phyloP scores from a whole-genome alignment of 1,140 invertebrate genomes.

The Cecropterus lyciades region DNA sequence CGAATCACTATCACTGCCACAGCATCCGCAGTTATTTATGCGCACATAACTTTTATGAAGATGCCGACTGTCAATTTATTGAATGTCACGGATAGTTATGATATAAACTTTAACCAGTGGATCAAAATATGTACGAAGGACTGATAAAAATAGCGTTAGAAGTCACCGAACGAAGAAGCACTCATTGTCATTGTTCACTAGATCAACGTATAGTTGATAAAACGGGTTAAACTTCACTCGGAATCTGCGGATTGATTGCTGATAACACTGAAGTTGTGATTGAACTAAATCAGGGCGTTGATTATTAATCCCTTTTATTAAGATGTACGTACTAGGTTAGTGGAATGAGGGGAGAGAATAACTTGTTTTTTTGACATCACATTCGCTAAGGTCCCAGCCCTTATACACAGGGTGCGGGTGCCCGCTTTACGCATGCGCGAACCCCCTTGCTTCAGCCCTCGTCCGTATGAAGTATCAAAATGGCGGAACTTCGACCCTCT shows the following conservation, averaged over 20 bases:
- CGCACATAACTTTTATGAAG: constrained; percentile 36
- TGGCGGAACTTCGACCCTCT: constrained; percentile 78
- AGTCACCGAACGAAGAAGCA: constrained; percentile 57
- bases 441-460: constrained; percentile 72
- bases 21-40: constrained; percentile 40
- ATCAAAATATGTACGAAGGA: constrained; percentile 28
- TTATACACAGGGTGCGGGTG: constrained; percentile 74
- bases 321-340: constrained; percentile 80
- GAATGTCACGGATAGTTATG: constrained; percentile 17
- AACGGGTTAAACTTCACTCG: constrained; percentile 34
- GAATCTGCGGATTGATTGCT: constrained; percentile 29
- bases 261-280: constrained; percentile 38
- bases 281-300: constrained; percentile 57
- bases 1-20: constrained; percentile 37
- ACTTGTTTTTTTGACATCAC: constrained; percentile 81
- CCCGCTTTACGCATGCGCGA: constrained; percentile 68
- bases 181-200: constrained; percentile 70
- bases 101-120: constrained; percentile 11
- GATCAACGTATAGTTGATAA: constrained; percentile 37
- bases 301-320: constrained; percentile 68
- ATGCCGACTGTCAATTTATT: constrained; percentile 6
- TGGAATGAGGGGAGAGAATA: constrained; percentile 78
- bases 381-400: constrained; percentile 72
- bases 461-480: constrained; percentile 72
- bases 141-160: constrained; percentile 44